Evolutionary conservation across 1,140 invertebrate species (phyloP), one percentile per base, ranked within the genome.

Genomic region (Homarus americanus): DNA sequence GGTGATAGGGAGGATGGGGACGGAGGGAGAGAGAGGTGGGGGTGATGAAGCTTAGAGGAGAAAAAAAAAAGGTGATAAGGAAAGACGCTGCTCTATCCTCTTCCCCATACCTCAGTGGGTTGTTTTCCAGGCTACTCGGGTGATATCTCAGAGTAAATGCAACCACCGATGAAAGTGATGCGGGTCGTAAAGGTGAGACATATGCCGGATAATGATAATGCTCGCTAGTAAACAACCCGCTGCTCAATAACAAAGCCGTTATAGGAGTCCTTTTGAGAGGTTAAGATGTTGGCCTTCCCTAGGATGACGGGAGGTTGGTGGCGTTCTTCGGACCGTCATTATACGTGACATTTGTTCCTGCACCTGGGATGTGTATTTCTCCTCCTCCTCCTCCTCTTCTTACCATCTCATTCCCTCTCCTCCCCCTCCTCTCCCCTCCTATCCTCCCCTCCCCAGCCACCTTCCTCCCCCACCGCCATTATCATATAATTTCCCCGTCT

Each of bases 181-280:
- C 86, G 36, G 75, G 40, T 78, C 36, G 82, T 88, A 88, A 88
- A 88, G 66, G 76, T 88, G 86, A 88, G 32, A 15, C 86, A 88
- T 88, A 72, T 80, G 58, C 86, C 58, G 66, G 76, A 41, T 88
- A 88, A 88, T 88, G 86, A 88, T 88, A 79, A 80, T 79, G 86
- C 86, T 34, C 9, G 49, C 36, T 78, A 80, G 86, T 88, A 88
- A 88, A 88, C 86, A 88, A 88, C 78, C 49, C 32, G 38, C 53
- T 15, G 38, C 78, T 88, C 86, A 88, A 88, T 88, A 88, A 88
- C 86, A 53, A 88, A 79, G 78, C 41, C 76, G 63, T 88, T 88
- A 58, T 12, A 76, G 53, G 58, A 49, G 58, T 44, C 53, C 72
- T 72, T 20, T 82, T 38, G 86, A 44, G 78, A 40, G 44, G 82